Evolutionary conservation across 2,113 vertebrate species (phyloP).

Genomic region (Paradisaea rubra): DNA sequence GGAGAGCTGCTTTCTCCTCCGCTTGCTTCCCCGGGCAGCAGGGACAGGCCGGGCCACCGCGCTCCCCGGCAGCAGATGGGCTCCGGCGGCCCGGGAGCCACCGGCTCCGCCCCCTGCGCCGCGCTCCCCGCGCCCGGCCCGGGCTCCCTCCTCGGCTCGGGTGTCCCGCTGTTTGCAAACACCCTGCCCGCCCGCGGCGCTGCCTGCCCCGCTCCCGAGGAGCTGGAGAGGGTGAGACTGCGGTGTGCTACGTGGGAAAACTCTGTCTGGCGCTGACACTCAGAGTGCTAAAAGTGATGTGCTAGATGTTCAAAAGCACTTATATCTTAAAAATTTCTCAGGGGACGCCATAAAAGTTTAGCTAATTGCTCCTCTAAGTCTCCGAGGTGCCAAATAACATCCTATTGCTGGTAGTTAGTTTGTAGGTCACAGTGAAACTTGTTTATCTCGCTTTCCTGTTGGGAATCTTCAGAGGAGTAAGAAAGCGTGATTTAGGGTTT

Average conservation of each 20-base stretch:
- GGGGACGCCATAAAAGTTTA: neutral
- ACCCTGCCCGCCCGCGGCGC: neutral
- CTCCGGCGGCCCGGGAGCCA: neutral
- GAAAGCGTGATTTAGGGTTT: neutral
- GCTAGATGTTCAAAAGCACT: neutral
- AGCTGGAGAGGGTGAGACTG: accelerated
- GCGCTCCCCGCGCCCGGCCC: neutral
- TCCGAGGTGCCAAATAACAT: neutral
- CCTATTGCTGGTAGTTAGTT: neutral
- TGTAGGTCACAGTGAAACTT: neutral
- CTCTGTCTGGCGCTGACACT: accelerated
- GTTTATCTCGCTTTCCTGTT: neutral
- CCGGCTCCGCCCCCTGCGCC: neutral
- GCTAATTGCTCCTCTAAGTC: neutral
- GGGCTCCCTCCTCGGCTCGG: neutral
- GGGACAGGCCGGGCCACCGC: neutral
- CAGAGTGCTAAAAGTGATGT: neutral
- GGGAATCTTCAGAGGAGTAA: neutral
- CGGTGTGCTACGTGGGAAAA: accelerated
- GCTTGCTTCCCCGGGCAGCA: neutral
- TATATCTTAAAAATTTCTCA: accelerated
- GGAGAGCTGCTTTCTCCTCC: neutral
- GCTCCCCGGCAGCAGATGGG: neutral
- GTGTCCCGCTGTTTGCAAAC: neutral
- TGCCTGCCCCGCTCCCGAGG: accelerated